These are phyloP conservation scores for Epizoanthus scotinus DNA, from an alignment of 92 coral and sea anemone genomes.

Conservation along the genomic window DNA sequence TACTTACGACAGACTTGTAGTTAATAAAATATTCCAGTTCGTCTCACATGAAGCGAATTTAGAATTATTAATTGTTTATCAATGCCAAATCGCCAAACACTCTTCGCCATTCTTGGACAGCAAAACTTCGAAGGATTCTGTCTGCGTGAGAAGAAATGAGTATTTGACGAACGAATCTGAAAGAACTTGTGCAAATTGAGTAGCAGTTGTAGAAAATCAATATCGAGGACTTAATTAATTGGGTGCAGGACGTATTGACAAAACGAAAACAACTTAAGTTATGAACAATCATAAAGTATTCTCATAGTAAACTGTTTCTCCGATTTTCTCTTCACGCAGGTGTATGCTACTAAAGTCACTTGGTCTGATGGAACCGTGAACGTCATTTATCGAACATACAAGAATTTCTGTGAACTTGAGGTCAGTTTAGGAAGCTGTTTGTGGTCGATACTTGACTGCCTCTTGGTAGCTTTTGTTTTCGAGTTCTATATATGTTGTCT, in stretches of 20 bases:
- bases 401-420: slow-evolving; percentile 59
- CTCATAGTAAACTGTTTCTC: not conserved
- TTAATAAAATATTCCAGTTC: not conserved
- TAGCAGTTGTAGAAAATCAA: too few species aligned
- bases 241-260: not conserved
- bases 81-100: too few species aligned
- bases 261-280: not conserved
- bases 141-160: too few species aligned
- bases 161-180: too few species aligned
- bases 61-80: not conserved
- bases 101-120: too few species aligned
- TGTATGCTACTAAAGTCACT: slow-evolving; percentile 66
- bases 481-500: too few species aligned
- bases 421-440: slow-evolving; percentile 28
- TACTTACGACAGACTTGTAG: not conserved
- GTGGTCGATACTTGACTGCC: too few species aligned
- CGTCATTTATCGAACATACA: slow-evolving; percentile 68
- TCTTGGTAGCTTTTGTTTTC: too few species aligned
- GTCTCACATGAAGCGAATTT: not conserved
- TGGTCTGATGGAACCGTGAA: slow-evolving; percentile 86
- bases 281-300: not conserved
- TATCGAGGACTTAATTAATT: not conserved
- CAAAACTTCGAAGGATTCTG: too few species aligned
- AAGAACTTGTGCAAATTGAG: too few species aligned
- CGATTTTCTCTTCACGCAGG: slow-evolving; percentile 26